Evolutionary conservation across 1,140 invertebrate species (phyloP), one percentile per base, ranked within the genome.

Genomic region (Tetragnatha versicolor): DNA sequence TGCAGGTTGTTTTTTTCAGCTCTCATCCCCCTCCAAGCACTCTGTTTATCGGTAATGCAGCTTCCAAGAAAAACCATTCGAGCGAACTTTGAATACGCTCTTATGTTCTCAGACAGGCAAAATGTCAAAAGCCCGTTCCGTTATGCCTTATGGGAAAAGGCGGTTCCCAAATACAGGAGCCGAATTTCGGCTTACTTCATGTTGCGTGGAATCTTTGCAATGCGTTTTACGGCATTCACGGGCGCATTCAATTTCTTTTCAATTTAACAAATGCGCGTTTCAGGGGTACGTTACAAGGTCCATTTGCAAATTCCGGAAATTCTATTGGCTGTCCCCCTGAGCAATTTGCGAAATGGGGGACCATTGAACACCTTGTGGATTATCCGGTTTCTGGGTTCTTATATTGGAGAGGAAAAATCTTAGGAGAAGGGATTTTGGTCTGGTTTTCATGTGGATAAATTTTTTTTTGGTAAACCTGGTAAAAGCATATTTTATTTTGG

Each of bases 251-350:
- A 68, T 68, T 68, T 68, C 65, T 51, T 68, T 68, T 68, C 65
- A 68, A 68, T 68, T 68, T 68, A 47, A 68, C 65, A 68, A 68
- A 68, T 68, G 47, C 65, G 65, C 35, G 65, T 68, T 51, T 68
- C 65, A 42, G 47, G 42, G 45, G 25, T 33, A 7, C 25, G 17
- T 49, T 51, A 68, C 65, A 68, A 68, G 45, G 42, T 49, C 65
- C 45, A 68, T 68, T 68, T 68, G 65, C 65, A 68, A 68, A 51
- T 65, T 65, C 61, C 37, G 61, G 27, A 17, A 20, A 45, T 47
- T 66, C 42, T n/a, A 66, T 66, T 29, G 31, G 10, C 7, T 14
- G 20, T 55, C 27, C 25, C 25, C 42, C 6, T 10, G 45, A 39
- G 65, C 65, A 68, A 68, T 68, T 29, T 68, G 22, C 65, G 42